Evolutionary conservation across 1,140 invertebrate species (phyloP).

Genomic region (Calliphora vicina): DNA sequence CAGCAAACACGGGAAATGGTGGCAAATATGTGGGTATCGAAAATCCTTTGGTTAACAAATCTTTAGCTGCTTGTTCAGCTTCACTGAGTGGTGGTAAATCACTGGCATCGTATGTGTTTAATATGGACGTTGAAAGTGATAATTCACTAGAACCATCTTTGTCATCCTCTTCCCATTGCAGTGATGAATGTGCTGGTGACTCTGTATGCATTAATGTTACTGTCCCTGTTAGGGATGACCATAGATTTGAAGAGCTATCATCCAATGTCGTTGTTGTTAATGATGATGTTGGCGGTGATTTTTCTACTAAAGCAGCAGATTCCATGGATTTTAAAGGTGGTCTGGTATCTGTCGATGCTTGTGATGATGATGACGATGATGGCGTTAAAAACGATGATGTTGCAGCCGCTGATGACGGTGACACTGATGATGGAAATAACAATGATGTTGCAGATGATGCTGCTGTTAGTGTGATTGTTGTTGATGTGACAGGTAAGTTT

Average conservation of each 20-base stretch:
- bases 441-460: neutral
- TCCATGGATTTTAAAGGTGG: neutral
- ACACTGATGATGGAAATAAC: neutral
- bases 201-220: neutral
- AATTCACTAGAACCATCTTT: neutral
- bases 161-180: neutral
- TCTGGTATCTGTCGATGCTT: neutral
- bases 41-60: conserved; percentile 57
- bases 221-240: neutral
- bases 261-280: neutral
- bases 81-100: conserved; percentile 27
- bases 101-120: conserved; percentile 18
- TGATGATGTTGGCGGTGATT: conserved; percentile 12
- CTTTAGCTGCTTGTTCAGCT: conserved; percentile 23
- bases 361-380: neutral
- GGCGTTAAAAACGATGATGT: neutral
- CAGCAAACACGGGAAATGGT: conserved; percentile 57
- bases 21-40: conserved; percentile 61
- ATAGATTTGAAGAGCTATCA: neutral
- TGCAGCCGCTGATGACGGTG: neutral
- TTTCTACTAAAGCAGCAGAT: conserved; percentile 6
- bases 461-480: neutral
- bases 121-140: neutral
- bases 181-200: neutral
- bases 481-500: conserved; percentile 24